Base-by-base conservation (phyloP, 2,113 vertebrate genomes). In the Rhagologus leucostigma region DNA sequence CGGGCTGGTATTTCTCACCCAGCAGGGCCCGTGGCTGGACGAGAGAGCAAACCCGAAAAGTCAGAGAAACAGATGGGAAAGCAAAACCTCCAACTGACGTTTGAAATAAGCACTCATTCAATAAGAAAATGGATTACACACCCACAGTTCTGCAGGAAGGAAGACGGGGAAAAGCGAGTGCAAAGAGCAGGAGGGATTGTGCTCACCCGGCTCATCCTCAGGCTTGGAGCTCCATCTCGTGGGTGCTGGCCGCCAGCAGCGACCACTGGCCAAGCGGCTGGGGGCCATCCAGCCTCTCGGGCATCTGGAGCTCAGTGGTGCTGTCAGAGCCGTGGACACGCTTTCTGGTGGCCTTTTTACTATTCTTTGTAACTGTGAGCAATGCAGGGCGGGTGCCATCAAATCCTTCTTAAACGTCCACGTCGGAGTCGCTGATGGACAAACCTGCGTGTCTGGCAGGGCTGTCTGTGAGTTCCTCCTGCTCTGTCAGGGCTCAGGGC, bases 321-420 rank as follows among this genome's bases (percentile, higher is more conserved):
- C 33, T 75, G 15, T 16, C 24, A 29, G 39, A 62, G 52, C 5
- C 8, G 4, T 0, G 14, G 11, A 3, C 21, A 8, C 0, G 0
- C 26, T 27, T 35, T 24, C 37, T 8, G 11, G 14, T 35, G 21
- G 11, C 7, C 26, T 63, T 14, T 42, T 53, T 53, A 4, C 9
- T n/a, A n/a, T n/a, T n/a, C 4, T 32, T 53, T 44, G 50, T 17
- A 57, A 35, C 12, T 23, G 22, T 42, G 50, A 52, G 50, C 8
- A 27, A 50, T 50, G 49, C 49, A 50, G 26, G 15, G 49, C 5
- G 29, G 27, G 17, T 53, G 52, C 52, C 52, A 53, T 30, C 16
- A 30, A 30, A 53, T 53, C 29, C 30, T 29, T 53, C 27, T 30
- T 30, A 53, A 53, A 53, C 11, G 16, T 53, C 52, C 52, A 30